Conservation (phyloP, 2,888 invertebrate species). For the Eupithecia abbreviata region DNA sequence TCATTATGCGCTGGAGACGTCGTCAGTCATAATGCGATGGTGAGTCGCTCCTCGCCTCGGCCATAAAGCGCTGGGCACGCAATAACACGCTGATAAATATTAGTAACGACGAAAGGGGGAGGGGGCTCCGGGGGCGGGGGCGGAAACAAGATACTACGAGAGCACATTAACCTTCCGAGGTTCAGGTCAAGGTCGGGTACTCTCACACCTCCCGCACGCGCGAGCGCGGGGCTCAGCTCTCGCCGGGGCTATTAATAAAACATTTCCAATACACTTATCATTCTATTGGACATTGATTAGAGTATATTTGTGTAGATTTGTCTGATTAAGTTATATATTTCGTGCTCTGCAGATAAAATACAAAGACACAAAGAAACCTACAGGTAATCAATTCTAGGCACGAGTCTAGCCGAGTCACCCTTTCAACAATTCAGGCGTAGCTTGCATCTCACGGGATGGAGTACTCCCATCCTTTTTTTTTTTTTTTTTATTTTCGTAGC, state of each 20-base stretch:
- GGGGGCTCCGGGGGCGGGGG: neutral
- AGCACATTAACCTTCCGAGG: neutral
- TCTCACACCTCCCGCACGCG: neutral
- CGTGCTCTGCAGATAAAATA: neutral
- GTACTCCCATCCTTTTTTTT: too few relatives aligned
- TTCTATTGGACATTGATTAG: neutral
- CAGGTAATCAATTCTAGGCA: neutral
- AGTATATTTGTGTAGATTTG: neutral
- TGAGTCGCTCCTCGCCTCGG: neutral
- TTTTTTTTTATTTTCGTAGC: too few relatives aligned
- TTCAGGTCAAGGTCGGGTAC: neutral
- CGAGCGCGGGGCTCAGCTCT: neutral
- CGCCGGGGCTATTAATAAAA: neutral
- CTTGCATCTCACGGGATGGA: neutral
- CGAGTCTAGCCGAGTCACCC: neutral
- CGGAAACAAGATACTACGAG: slow-evolving; percentile 1
- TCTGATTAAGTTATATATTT: neutral
- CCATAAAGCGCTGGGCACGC: slow-evolving; percentile 1
- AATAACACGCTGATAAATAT: neutral
- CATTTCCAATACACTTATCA: neutral
- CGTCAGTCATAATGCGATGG: neutral
- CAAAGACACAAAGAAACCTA: neutral
- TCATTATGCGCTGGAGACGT: neutral
- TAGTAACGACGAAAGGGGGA: neutral
- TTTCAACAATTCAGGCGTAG: neutral